Conservation (phyloP, 2,888 invertebrate species). For the Monochamus alternatus region DNA sequence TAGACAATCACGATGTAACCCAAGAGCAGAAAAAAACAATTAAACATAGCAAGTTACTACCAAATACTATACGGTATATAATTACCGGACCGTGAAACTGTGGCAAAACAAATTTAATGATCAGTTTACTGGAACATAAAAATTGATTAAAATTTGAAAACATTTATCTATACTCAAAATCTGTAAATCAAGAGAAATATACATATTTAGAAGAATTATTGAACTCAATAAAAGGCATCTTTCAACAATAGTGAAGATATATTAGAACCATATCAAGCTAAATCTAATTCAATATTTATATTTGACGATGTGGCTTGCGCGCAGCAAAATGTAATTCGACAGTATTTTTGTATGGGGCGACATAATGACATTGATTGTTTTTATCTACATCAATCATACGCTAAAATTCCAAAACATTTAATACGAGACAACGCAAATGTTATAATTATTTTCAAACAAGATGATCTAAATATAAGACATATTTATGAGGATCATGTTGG, state of each 20-base stretch:
- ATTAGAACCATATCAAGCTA: slow-evolving; percentile 32
- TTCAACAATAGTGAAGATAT: slow-evolving; percentile 25
- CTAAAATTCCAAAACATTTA: slow-evolving; percentile 40
- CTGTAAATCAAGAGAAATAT: slow-evolving; percentile 30
- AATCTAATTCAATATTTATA: slow-evolving; percentile 39
- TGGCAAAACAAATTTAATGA: too few relatives aligned
- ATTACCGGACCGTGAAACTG: background rate
- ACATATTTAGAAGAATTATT: slow-evolving; percentile 25
- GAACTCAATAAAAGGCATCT: slow-evolving; percentile 1
- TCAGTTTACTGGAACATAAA: background rate
- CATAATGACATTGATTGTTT: slow-evolving; percentile 35
- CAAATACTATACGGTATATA: slow-evolving; percentile 9
- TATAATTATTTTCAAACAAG: slow-evolving; percentile 41
- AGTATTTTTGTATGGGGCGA: slow-evolving; percentile 42
- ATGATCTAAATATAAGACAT: slow-evolving; percentile 17
- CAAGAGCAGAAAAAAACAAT: background rate
- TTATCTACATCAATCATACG: slow-evolving; percentile 27
- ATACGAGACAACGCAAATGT: slow-evolving; percentile 42
- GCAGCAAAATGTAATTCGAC: slow-evolving; percentile 38
- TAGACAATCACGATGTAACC: background rate
- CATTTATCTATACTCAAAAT: background rate
- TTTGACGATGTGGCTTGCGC: slow-evolving; percentile 40
- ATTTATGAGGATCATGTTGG: background rate
- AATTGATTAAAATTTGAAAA: too few relatives aligned
- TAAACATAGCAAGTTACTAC: background rate